Evolutionary conservation across 2,888 invertebrate genomes (phyloP), one percentile per base, ranked within the genome.

Genomic region (Eueremaeus valkanovi): DNA sequence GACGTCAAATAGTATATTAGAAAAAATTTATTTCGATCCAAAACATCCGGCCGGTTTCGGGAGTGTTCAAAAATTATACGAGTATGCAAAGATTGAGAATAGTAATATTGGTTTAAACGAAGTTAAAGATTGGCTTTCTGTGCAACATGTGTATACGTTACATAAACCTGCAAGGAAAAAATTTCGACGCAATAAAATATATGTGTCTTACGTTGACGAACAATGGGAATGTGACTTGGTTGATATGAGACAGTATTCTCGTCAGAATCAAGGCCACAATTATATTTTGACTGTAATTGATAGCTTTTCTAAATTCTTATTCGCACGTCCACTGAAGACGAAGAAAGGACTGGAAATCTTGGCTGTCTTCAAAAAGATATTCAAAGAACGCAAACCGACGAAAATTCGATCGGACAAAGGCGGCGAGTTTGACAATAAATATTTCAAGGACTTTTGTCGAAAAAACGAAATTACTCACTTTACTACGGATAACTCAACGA

Each of bases 221-320:
- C 80, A 80, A 73, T 79, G 78, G 74, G 78, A 80, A 68, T 76
- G 78, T 11, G 80, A 81, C 70, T 70, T 80, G 13, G 80, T 78
- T 3, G 80, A 80, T 49, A 74, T 74, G 74, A 21, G 40, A 40
- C 40, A 21, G 13, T 72, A 75, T 9, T 13, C 45, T 9, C 29
- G 51, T 13, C 2, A 70, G n/a, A 81, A 81, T 75, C 75, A 81
- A 13, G 79, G 79, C 0, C 75, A 74, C 45, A 77, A 68, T 9
- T 81, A 78, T 76, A n/a, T n/a, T n/a, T n/a, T n/a, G n/a, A n/a
- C n/a, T n/a, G n/a, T n/a, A n/a, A n/a, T n/a, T n/a, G n/a, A 66
- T 81, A 75, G 80, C 9, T 79, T 81, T 29, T 78, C 77, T 9
- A 80, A 79, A 75, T 80, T 76, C 51, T 79, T 81, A 0, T 81